phyloP scores from a whole-genome alignment of 2,797 vertebrate genomes.

The Megalops cyprinoides region DNA sequence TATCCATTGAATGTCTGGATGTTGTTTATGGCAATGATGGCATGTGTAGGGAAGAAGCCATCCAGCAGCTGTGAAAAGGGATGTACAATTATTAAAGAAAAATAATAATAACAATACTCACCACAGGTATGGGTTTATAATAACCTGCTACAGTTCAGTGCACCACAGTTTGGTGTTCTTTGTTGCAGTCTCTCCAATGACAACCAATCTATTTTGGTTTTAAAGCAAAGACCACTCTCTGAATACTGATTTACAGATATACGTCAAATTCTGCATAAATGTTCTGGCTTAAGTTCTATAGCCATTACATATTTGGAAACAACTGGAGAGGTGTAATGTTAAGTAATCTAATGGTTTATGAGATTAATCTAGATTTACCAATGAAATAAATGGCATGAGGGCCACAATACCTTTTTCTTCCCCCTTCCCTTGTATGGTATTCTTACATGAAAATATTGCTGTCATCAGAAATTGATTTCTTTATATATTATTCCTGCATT shows the following conservation, averaged over 20 bases:
- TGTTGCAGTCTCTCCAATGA: background rate
- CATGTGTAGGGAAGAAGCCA: conserved; percentile 6
- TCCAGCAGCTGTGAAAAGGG: background rate
- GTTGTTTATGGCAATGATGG: conserved; percentile 5
- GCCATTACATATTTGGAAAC: background rate
- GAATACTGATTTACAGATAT: background rate
- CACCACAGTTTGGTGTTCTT: background rate
- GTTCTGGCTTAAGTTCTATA: background rate
- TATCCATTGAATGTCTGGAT: too few relatives aligned
- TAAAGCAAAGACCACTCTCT: background rate
- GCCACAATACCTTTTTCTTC: background rate
- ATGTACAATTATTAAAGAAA: background rate
- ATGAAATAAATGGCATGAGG: background rate
- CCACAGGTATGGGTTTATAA: background rate
- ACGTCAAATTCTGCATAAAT: background rate
- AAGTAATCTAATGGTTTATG: background rate
- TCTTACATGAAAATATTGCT: background rate
- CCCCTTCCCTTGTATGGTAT: background rate
- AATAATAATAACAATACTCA: background rate
- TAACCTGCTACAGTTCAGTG: background rate
- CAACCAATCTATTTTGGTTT: background rate
- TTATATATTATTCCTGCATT: background rate
- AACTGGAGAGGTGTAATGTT: background rate
- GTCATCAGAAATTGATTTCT: background rate
- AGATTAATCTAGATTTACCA: background rate